These are phyloP conservation scores for Sardinella longiceps DNA, from an alignment of 2,797 vertebrate species.

Conservation along the genomic window DNA sequence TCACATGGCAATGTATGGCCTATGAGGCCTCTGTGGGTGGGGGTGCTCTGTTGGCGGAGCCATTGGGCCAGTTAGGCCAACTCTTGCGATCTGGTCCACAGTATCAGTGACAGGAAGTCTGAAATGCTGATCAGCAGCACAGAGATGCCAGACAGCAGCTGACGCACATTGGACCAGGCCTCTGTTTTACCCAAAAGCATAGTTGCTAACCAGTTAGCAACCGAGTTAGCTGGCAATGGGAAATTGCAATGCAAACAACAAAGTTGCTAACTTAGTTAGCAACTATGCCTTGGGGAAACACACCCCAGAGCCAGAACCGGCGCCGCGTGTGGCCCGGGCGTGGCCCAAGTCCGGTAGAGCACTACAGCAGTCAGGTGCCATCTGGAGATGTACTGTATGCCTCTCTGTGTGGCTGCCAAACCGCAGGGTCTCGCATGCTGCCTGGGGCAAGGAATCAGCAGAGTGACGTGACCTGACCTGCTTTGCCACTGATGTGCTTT, in stretches of 20 bases:
- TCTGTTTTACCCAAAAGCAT: too few species aligned
- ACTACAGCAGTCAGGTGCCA: slow-evolving; percentile 1
- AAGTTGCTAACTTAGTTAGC: too few species aligned
- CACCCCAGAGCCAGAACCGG: too few species aligned
- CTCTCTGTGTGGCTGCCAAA: slow-evolving; percentile 18
- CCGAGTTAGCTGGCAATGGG: too few species aligned
- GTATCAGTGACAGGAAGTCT: slow-evolving; percentile 9
- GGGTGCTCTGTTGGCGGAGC: background rate
- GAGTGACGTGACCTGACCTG: slow-evolving; percentile 58
- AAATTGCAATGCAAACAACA: too few species aligned
- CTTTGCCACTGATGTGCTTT: slow-evolving; percentile 42
- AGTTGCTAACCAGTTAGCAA: too few species aligned
- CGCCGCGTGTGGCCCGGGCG: background rate
- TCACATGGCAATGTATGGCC: background rate
- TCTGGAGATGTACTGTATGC: slow-evolving; percentile 14
- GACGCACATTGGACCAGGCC: background rate
- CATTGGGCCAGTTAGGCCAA: background rate
- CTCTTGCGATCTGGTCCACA: background rate
- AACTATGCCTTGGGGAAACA: too few species aligned
- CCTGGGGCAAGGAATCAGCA: background rate
- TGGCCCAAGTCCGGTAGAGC: background rate
- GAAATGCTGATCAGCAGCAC: slow-evolving; percentile 1
- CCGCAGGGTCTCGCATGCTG: background rate
- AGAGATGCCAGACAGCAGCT: slow-evolving; percentile 3
- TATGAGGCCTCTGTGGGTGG: background rate